phyloP scores from a whole-genome alignment of 37 sponge, comb jelly and placozoan genomes.

The Diacarnus erythraeanus region DNA sequence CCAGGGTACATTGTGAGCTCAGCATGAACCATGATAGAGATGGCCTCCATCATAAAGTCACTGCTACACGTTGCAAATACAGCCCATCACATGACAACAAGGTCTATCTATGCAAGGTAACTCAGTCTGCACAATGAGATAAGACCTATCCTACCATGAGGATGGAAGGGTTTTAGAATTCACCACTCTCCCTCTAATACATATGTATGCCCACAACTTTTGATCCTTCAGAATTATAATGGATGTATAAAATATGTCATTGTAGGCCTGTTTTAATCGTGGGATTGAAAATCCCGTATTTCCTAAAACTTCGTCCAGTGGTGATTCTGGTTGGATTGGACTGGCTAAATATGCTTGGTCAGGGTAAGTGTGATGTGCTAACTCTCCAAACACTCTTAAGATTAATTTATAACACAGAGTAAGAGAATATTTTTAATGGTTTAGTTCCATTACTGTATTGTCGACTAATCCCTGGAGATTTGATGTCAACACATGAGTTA shows the following conservation, averaged over 20 bases:
- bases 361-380: conserved; percentile 61
- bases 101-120: conserved; percentile 74
- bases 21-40: conserved; percentile 82
- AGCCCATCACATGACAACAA: conserved; percentile 65
- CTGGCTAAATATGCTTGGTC: conserved; percentile 87
- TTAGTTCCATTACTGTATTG: too few relatives aligned
- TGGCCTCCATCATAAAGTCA: conserved; percentile 44
- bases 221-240: background rate
- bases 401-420: too few relatives aligned
- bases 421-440: too few relatives aligned
- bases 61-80: conserved; percentile 55
- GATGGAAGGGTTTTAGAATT: too few relatives aligned
- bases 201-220: too few relatives aligned
- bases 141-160: too few relatives aligned
- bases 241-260: background rate
- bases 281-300: conserved; percentile 71
- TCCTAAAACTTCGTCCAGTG: conserved; percentile 57
- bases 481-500: too few relatives aligned
- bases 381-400: background rate
- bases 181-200: too few relatives aligned
- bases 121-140: background rate
- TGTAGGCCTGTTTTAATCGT: conserved; percentile 62
- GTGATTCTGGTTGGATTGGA: conserved; percentile 72
- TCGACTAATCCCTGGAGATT: too few relatives aligned
- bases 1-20: conserved; percentile 62